These are phyloP conservation scores for Lophius americanus DNA, from an alignment of 2,797 vertebrate genomes.

Conservation along the genomic window DNA sequence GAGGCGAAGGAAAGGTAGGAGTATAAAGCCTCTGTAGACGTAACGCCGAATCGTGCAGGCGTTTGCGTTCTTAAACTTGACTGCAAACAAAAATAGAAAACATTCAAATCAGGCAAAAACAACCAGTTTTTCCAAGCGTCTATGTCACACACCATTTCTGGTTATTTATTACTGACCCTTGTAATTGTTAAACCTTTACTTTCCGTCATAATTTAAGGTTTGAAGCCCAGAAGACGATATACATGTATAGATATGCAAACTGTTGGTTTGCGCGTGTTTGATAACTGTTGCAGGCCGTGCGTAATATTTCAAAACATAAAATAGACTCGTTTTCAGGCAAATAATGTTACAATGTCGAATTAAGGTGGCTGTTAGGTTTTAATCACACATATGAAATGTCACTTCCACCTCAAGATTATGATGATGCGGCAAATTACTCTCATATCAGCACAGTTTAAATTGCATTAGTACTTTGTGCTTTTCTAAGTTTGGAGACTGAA, in stretches of 20 bases:
- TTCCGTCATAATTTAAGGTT: not conserved
- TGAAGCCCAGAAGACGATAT: too few species aligned
- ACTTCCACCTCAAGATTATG: not conserved
- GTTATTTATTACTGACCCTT: too few species aligned
- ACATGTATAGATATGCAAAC: not conserved
- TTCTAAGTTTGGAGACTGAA: constrained; percentile 45
- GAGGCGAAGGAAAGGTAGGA: constrained; percentile 89
- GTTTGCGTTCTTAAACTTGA: too few species aligned
- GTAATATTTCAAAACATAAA: constrained; percentile 51
- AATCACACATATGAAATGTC: constrained; percentile 41
- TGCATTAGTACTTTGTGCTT: constrained; percentile 46
- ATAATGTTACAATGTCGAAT: constrained; percentile 54
- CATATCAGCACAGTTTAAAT: constrained; percentile 22
- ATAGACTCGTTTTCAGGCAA: constrained; percentile 52
- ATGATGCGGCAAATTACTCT: constrained; percentile 26
- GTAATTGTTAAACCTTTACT: too few species aligned
- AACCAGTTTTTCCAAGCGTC: too few species aligned
- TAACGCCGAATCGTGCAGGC: not conserved
- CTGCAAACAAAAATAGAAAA: too few species aligned
- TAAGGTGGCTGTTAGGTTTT: constrained; percentile 54
- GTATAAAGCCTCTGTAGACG: not conserved
- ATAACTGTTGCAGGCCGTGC: constrained; percentile 13
- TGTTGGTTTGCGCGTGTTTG: constrained; percentile 22
- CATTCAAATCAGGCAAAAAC: too few species aligned
- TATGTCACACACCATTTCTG: too few species aligned